Evolutionary conservation across 2,797 vertebrate genomes (phyloP).

Genomic region (Urosaurus nigricauda): DNA sequence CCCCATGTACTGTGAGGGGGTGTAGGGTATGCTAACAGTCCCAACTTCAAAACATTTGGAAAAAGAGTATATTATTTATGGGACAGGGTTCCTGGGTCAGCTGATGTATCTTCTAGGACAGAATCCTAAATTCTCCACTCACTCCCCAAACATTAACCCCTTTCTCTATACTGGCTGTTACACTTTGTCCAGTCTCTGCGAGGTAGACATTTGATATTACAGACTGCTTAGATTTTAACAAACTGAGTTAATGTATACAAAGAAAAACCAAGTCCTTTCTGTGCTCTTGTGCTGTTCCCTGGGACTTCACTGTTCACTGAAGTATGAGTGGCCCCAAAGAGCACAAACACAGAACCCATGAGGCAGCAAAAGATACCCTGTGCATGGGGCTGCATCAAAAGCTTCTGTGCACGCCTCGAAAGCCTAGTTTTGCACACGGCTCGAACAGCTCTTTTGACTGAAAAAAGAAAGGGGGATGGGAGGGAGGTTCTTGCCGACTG

Average conservation of each 20-base stretch:
- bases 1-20: too few relatives aligned
- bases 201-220: slow-evolving; percentile 19
- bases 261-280: slow-evolving; percentile 7
- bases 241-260: background rate
- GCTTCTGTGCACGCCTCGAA: background rate
- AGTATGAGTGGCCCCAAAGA: background rate
- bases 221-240: slow-evolving; percentile 38
- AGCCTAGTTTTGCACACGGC: background rate
- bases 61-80: background rate
- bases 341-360: slow-evolving; percentile 24
- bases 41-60: background rate
- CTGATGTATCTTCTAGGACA: background rate
- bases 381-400: slow-evolving; percentile 21
- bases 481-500: slow-evolving; percentile 18
- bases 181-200: background rate
- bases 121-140: background rate
- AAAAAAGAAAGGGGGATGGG: background rate
- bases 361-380: accelerated
- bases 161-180: background rate
- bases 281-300: background rate
- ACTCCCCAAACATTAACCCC: background rate
- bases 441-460: background rate
- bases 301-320: background rate
- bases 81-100: background rate
- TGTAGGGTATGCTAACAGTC: too few relatives aligned